A percentile compares a stretch with the other conserved stretches of the same genome.
Conservation (phyloP, 2,113 vertebrate species). For the Proterorhinus semilunaris region DNA sequence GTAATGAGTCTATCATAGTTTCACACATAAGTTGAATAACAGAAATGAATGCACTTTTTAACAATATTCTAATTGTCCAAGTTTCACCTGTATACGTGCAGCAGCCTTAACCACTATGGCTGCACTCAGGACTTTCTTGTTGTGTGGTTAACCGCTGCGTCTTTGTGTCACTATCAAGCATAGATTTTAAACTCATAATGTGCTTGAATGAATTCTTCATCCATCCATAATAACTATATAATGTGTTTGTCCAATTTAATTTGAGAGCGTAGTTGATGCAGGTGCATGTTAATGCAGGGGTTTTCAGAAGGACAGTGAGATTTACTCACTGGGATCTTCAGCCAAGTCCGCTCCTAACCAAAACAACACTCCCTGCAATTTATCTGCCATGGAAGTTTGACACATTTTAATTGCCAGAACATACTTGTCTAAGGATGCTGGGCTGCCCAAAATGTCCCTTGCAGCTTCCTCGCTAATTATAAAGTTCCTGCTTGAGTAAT, state of each 20-base stretch:
- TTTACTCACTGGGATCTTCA: conserved; percentile 43
- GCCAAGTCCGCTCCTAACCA: conserved; percentile 55
- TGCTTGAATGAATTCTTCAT: neutral
- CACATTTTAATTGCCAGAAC: conserved; percentile 75
- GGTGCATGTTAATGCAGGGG: neutral
- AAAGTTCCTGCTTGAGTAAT: conserved; percentile 81
- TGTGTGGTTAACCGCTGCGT: no score
- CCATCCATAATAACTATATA: conserved; percentile 10
- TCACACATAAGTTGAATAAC: no score
- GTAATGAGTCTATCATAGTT: no score
- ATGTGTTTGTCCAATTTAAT: conserved; percentile 7
- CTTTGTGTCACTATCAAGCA: no score
- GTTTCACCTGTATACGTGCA: no score
- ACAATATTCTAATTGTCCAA: no score
- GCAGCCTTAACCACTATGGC: no score
- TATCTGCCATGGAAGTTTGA: conserved; percentile 74
- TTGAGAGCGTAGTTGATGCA: neutral
- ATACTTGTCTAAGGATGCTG: conserved; percentile 60
- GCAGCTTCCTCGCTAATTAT: conserved; percentile 80
- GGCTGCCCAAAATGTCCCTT: conserved; percentile 73
- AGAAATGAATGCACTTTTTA: no score
- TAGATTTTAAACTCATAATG: neutral
- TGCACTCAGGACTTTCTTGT: no score
- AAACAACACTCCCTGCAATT: conserved; percentile 60
- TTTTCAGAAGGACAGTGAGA: conserved; percentile 10